Base-by-base conservation (phyloP, 1,140 invertebrate genomes). In the Atta cephalotes region DNA sequence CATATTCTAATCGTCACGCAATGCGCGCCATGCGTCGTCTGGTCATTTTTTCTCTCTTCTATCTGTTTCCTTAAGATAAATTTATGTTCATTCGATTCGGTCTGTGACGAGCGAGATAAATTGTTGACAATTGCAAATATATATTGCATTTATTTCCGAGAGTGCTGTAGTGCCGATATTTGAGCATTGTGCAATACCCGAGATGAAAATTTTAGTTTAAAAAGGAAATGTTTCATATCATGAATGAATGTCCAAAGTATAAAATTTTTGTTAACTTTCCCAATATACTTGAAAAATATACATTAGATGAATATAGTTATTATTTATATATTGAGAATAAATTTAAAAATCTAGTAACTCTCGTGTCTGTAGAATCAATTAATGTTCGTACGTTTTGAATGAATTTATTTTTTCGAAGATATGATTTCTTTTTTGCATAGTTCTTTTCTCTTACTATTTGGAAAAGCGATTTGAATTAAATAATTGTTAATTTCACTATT, bases 61-160 rank as follows among this genome's bases (percentile, higher is more conserved):
- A 74, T 31, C 80, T 62, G 56, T 63, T 82, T 82, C 66, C 53
- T 39, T 72, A 49, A 82, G 68, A 62, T 82, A 72, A 82, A 82
- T 82, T 58, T 72, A 82, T 82, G 35, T 7, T 72, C 18, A 10
- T 25, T 81, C 31, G 31, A 81, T 81, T 81, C 39, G 25, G 25
- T 72, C 18, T 62, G 28, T 6, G 4, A 12, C 12, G 25, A 45
- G 68, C 39, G 18, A 72, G 68, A 82, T 60, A 62, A 82, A 72
- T 60, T 35, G 25, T 35, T 25, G 21, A 9, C 65, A 58, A 39
- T 81, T 25, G 49, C 71, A 82, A 81, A 82, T 72, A 58, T 18
- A 6, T 45, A 31, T 49, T n/a, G 16, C 66, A 60, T 60, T 71
- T 72, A 82, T 60, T 35, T 0, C 5, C 39, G 25, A 77, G 66